Evolutionary conservation across 2,888 invertebrate species (phyloP), one percentile per base, ranked within the genome.

Genomic region (Zhengitettix transpicula): DNA sequence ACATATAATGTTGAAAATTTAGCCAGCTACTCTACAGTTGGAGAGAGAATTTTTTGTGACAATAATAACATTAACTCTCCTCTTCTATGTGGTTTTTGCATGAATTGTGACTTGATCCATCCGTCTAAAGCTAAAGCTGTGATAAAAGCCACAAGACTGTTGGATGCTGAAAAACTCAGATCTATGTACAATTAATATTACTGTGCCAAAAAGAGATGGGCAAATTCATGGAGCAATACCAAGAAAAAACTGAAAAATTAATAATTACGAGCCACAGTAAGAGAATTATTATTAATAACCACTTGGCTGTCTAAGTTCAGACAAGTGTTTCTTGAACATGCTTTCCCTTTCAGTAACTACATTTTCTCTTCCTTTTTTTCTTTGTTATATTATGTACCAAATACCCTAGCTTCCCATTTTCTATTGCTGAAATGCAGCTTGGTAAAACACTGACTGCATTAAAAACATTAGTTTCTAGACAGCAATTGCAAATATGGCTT

Each of bases 91-190:
- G 2, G 2, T 28, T 28, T 2, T 28, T 28, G 28, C 28, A 28
- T 28, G 28, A 28, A 28, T 28, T 28, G 28, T 28, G 28, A 28
- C 28, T 28, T 12, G 28, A 53, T 61, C 55, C 60, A 56, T 64
- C 60, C 54, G 60, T 63, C 62, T 64, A 64, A 64, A 64, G 64
- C 64, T 64, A 62, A 63, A 64, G 64, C 64, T 64, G 64, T 64
- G 64, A 64, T 57, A 63, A 61, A 64, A 64, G 64, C 64, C 64
- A 63, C 64, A 64, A 64, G 61, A 64, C 60, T 60, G 55, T 58
- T 60, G 61, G 62, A 64, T 63, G 62, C 62, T 63, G 60, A 60
- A 63, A 63, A 28, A 57, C 60, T 62, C 62, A 64, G 57, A 60
- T 63, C 63, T 63, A 63, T 63, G 57, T 63, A 63, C 63, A 61